Base-by-base conservation (phyloP, 1,140 invertebrate species). In the Drosophila nigrodunni region DNA sequence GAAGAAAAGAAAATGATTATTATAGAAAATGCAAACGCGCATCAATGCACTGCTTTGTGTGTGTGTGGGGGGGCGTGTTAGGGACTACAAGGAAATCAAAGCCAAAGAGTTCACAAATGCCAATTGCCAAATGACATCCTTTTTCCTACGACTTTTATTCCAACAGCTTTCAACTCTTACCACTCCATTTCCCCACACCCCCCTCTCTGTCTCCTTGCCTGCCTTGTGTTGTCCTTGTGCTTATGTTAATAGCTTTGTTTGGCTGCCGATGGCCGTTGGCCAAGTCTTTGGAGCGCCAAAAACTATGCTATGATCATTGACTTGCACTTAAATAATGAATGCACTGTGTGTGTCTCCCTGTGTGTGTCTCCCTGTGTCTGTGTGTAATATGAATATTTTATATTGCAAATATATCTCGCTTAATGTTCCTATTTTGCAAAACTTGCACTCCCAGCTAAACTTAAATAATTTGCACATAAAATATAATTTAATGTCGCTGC, bases 381-480 rank as follows among this genome's bases (percentile, higher is more conserved):
- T 34, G 25, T 44, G n/a, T 54, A 13, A 37, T 74, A 41, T 58
- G 62, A 47, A 39, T 49, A 15, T 34, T 13, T 35, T 39, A 35
- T 47, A 47, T 37, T n/a, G 34, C 41, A 43, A 55, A 57, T 41
- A 59, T 59, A 58, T 39, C 78, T 55, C 35, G 50, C 72, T 70
- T 86, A 87, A 86, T 86, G 76, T 73, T 87, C 68, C 76, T 82
- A 87, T 87, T 87, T 87, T 88, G 79, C 58, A 71, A 75, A 85
- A 82, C 78, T 83, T 83, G 80, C 67, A 59, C 70, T 58, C 74
- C 2, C 39, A 71, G 82, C 74, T 87, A 82, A 79, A 86, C 78
- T 87, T 87, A 79, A 87, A 87, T 88, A 87, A 87, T 87, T 88
- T 87, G 69, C 79, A 39, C 83, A 87, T 87, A 88, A 87, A 87